These are phyloP conservation scores for Paramormyrops kingsleyae DNA, from an alignment of 2,113 vertebrate species.

Conservation along the genomic window DNA sequence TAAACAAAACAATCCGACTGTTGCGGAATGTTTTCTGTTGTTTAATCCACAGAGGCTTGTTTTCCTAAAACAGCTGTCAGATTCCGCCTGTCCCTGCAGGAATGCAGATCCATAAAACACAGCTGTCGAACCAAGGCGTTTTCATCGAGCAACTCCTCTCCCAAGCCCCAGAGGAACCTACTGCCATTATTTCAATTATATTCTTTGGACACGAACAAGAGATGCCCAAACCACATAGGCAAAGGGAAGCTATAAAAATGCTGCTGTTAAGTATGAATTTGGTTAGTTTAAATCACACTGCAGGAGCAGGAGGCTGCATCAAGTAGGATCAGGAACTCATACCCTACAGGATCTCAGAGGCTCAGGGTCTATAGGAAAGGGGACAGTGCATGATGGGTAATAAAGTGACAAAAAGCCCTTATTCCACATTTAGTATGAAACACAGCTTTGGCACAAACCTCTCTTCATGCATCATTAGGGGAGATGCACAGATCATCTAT, in stretches of 20 bases:
- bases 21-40: neutral
- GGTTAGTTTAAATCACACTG: neutral
- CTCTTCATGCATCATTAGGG: neutral
- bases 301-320: neutral
- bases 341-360: neutral
- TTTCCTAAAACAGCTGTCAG: neutral
- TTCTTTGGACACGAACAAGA: neutral
- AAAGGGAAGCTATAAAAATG: neutral
- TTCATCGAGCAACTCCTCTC: neutral
- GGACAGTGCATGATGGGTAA: neutral
- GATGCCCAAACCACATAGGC: neutral
- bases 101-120: neutral
- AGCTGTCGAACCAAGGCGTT: neutral
- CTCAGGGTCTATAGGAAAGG: neutral
- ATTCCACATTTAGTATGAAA: neutral
- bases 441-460: neutral
- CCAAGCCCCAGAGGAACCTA: neutral
- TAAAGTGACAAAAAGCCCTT: neutral
- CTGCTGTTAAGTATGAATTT: neutral
- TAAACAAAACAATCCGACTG: neutral
- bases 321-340: neutral
- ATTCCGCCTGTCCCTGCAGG: neutral
- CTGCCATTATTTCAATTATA: neutral
- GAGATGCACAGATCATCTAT: neutral
- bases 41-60: neutral